Conservation (phyloP, 2,888 invertebrate species). For the Drosophila anomalata region DNA sequence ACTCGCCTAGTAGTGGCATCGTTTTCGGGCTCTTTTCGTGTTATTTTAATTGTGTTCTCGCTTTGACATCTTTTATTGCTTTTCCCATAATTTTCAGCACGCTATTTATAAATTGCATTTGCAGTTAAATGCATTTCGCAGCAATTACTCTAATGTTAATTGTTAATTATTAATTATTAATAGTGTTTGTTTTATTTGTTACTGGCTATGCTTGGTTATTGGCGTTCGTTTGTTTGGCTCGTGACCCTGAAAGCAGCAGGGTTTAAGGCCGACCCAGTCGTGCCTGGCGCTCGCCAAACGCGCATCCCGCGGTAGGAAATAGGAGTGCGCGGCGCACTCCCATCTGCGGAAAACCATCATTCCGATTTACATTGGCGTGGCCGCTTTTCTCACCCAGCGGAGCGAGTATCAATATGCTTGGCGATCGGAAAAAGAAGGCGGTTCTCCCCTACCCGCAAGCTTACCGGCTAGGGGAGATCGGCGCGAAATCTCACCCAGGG, state of each 20-base stretch:
- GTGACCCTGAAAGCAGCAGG: conserved; percentile 31
- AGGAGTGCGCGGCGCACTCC: too few relatives aligned
- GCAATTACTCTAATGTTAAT: conserved; percentile 39
- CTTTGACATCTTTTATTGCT: conserved; percentile 43
- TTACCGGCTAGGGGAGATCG: too few relatives aligned
- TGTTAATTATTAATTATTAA: conserved; percentile 44
- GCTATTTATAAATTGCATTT: conserved; percentile 47
- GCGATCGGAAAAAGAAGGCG: too few relatives aligned
- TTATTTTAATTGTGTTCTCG: conserved; percentile 26
- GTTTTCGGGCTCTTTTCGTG: conserved; percentile 2
- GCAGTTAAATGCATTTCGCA: conserved; percentile 25
- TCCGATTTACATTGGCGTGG: too few relatives aligned
- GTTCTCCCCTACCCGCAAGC: too few relatives aligned
- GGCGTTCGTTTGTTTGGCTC: neutral
- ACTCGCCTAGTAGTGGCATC: neutral
- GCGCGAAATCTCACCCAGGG: too few relatives aligned
- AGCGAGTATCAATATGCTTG: too few relatives aligned
- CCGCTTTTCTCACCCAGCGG: too few relatives aligned
- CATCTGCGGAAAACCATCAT: too few relatives aligned
- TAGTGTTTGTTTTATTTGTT: conserved; percentile 17
- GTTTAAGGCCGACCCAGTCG: conserved; percentile 45
- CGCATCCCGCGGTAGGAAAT: too few relatives aligned
- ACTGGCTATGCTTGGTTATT: conserved; percentile 10
- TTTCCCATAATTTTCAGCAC: conserved; percentile 49
- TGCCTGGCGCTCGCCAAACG: too few relatives aligned